Evolutionary conservation across 2,888 invertebrate genomes (phyloP), one percentile per base, ranked within the genome.

Genomic region (Ophraella communa): DNA sequence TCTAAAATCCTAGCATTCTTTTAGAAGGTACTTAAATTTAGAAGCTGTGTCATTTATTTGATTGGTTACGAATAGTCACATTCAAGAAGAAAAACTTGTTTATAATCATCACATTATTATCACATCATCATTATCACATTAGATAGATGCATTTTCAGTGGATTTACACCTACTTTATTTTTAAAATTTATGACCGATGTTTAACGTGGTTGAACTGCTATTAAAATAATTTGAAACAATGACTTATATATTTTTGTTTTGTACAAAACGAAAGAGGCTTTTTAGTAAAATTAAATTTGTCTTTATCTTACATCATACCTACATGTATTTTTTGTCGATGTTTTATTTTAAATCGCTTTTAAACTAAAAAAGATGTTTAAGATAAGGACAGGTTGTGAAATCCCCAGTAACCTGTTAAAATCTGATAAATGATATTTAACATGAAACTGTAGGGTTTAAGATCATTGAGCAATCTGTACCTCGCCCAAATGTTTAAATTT

Each of bases 51-150:
- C 30, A 30, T 7, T 4, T 39, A 17, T 17, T 39, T 2, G 7
- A 39, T 39, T 8, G 17, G 39, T 14, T 39, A 5, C 8, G 39
- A 39, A 39, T 39, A 39, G 39, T 17, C 7, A 30, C 7, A 8
- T 30, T 30, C 30, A 30, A 30, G 1, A 11, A 30, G 30, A 2
- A 30, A 39, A 8, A 7, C 7, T 39, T 39, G 8, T 39, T 39
- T 39, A 17, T 5, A 39, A 23, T 56, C 56, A 56, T 45, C 56
- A 55, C 24, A 56, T 56, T 56, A 56, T 56, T 55, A 55, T 55
- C 55, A 55, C 55, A 55, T 55, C 55, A 56, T 30, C 56, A 56
- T 56, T 56, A 56, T 56, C 56, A 56, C 56, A 56, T 45, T 56
- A 56, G 35, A 18, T 18, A 11, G 23, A 56, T 45, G 24, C 24